Percentiles rank a stretch among this genome's conserved stretches.
Conservation (phyloP, 1,140 invertebrate species). For the Charaxes varanes region DNA sequence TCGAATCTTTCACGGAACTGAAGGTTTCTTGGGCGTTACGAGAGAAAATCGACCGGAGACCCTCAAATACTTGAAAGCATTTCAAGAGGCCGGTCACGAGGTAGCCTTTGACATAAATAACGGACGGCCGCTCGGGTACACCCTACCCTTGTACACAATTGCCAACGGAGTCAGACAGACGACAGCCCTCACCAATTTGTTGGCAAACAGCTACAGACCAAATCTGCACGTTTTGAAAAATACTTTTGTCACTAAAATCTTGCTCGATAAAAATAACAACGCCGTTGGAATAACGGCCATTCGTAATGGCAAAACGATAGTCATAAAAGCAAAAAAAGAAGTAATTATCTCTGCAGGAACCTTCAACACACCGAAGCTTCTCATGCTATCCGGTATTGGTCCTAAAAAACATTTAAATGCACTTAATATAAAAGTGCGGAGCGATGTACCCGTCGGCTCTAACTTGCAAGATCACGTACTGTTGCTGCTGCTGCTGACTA, state of each 20-base stretch:
- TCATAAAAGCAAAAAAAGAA: slow-evolving; percentile 55
- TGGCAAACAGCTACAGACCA: slow-evolving; percentile 59
- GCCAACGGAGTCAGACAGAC: slow-evolving; percentile 75
- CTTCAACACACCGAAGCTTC: slow-evolving; percentile 77
- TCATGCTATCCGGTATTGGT: slow-evolving; percentile 82
- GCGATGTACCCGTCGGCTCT: slow-evolving; percentile 80
- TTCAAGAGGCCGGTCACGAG: slow-evolving; percentile 27
- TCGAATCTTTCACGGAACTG: slow-evolving; percentile 17
- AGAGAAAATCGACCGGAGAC: slow-evolving; percentile 7
- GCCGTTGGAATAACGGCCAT: slow-evolving; percentile 59
- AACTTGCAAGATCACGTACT: slow-evolving; percentile 81
- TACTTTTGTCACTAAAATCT: slow-evolving; percentile 51
- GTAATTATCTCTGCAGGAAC: slow-evolving; percentile 81
- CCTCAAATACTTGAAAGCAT: slow-evolving; percentile 24
- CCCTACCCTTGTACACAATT: slow-evolving; percentile 68
- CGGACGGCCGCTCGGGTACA: slow-evolving; percentile 25
- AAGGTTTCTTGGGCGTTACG: slow-evolving; percentile 26
- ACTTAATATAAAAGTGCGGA: slow-evolving; percentile 75
- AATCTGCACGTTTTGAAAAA: slow-evolving; percentile 65
- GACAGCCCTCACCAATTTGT: slow-evolving; percentile 74
- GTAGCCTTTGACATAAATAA: slow-evolving; percentile 28
- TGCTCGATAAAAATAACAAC: slow-evolving; percentile 77
- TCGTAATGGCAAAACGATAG: slow-evolving; percentile 68
- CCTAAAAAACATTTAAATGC: slow-evolving; percentile 74
- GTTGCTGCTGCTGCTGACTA: too few species aligned